Conservation (phyloP, 2,797 vertebrate species). For the Sebastes kiyomatsui region DNA sequence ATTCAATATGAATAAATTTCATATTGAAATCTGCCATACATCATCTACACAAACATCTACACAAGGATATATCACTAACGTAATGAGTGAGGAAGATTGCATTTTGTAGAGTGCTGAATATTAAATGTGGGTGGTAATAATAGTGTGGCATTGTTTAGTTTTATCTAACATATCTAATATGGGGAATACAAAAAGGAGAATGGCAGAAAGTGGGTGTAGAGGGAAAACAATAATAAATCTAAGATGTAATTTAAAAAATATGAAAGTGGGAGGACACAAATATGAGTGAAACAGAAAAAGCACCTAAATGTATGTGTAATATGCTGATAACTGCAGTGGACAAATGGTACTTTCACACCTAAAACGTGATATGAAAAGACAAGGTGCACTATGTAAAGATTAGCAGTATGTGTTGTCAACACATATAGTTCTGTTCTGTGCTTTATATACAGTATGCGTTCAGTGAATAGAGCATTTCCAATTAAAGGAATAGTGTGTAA, state of each 20-base stretch:
- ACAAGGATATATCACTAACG: slow-evolving; percentile 32
- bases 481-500: too few relatives aligned
- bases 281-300: slow-evolving; percentile 19
- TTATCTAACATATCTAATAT: slow-evolving; percentile 19
- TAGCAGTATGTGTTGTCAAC: background rate
- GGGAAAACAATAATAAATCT: slow-evolving; percentile 29
- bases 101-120: slow-evolving; percentile 56
- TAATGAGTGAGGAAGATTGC: slow-evolving; percentile 51
- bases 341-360: background rate
- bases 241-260: slow-evolving; percentile 49
- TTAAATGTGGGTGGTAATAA: slow-evolving; percentile 54
- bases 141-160: slow-evolving; percentile 47
- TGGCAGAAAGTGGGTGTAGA: slow-evolving; percentile 4
- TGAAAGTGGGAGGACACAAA: slow-evolving; percentile 8
- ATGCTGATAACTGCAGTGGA: background rate
- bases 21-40: slow-evolving; percentile 49
- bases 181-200: slow-evolving; percentile 25
- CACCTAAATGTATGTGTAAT: background rate
- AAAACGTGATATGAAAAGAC: background rate
- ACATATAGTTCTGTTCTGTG: background rate
- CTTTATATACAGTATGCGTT: background rate
- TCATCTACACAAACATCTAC: background rate
- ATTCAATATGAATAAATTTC: slow-evolving; percentile 52
- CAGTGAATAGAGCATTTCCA: background rate
- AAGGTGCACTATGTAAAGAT: background rate